phyloP scores from a whole-genome alignment of 2,888 invertebrate genomes.

The Cyrtodaria siliqua region DNA sequence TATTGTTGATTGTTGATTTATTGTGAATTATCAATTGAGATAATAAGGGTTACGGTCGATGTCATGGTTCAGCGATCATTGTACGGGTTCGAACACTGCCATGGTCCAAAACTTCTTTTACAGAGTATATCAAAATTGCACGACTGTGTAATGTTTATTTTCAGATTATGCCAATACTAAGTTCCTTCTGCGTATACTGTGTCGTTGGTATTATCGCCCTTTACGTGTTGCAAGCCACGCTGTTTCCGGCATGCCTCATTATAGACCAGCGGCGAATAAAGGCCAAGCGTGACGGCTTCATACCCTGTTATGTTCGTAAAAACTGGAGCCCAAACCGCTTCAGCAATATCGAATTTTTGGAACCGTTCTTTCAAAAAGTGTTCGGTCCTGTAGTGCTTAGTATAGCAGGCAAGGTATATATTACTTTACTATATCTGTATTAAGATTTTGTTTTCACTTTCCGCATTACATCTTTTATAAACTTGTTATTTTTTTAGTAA shows the following conservation, averaged over 20 bases:
- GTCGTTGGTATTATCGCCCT: constrained; percentile 92
- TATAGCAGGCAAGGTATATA: constrained; percentile 15
- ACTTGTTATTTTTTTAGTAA: no score
- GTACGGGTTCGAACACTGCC: no score
- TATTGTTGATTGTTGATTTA: no score
- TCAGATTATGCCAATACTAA: constrained; percentile 90
- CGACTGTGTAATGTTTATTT: no score
- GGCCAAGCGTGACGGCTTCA: constrained; percentile 43
- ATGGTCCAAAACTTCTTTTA: no score
- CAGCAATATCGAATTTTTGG: constrained; percentile 8
- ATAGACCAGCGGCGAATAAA: constrained; percentile 88
- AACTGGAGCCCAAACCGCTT: constrained; percentile 85
- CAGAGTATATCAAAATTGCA: no score
- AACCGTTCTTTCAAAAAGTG: constrained; percentile 12
- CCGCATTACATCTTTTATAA: no score
- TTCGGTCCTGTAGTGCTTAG: neutral
- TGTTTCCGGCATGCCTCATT: constrained; percentile 92
- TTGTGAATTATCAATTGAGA: no score
- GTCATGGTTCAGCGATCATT: no score
- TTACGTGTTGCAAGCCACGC: constrained; percentile 90
- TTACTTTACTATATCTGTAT: no score
- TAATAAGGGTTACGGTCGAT: no score
- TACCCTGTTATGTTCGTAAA: constrained; percentile 89
- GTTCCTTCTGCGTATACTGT: constrained; percentile 93
- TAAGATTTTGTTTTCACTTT: no score